Conservation (phyloP, 37 sponge, comb jelly and placozoan genomes). For the Chondrilla cf. caribensis region DNA sequence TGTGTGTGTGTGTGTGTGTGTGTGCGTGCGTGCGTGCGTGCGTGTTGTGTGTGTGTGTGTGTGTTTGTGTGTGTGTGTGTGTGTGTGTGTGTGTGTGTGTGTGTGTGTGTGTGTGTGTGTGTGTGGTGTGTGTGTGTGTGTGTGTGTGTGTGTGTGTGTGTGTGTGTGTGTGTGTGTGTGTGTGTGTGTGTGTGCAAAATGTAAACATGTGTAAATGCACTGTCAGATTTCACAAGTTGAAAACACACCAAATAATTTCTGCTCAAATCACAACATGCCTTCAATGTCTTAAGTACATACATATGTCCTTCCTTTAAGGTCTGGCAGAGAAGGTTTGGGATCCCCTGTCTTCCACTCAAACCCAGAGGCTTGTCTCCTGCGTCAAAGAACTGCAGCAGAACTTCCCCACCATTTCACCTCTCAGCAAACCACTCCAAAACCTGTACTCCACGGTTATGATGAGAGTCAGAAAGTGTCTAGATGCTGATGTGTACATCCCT, state of each 20-base stretch:
- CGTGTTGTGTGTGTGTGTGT: no score
- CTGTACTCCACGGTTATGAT: constrained; percentile 22
- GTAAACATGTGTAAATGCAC: neutral
- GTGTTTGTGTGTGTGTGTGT: no score
- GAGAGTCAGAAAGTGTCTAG: constrained; percentile 24
- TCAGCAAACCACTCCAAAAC: neutral
- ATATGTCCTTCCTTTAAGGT: constrained; percentile 29
- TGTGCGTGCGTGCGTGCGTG: no score
- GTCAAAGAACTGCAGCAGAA: constrained; percentile 36
- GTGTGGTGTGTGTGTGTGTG: no score
- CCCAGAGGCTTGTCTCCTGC: constrained; percentile 14
- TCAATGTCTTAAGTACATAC: neutral
- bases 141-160: no score
- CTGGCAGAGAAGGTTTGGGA: constrained; percentile 66
- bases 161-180: no score
- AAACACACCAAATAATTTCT: no score
- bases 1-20: neutral
- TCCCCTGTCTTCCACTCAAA: constrained; percentile 60
- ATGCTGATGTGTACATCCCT: constrained; percentile 60
- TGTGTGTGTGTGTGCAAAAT: neutral
- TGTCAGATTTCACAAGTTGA: no score
- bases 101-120: no score
- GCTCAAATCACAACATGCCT: neutral
- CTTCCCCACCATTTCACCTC: constrained; percentile 49
- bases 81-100: no score